Percentiles rank a stretch among this genome's conserved stretches.
Evolutionary conservation across 1,140 invertebrate genomes (phyloP).

Genomic region (Archegozetes longisetosus): DNA sequence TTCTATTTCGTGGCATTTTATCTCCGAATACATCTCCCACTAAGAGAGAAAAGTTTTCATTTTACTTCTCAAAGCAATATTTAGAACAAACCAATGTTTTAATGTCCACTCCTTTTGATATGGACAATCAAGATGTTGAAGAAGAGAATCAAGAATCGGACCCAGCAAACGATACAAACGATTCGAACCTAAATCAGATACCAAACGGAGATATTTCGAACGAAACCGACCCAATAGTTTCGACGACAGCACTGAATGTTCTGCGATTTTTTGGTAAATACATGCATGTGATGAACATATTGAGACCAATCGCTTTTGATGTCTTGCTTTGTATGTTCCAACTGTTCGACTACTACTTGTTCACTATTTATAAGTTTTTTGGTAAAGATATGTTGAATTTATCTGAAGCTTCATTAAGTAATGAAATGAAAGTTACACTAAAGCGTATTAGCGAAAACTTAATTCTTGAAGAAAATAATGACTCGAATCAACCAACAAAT

Average conservation of each 20-base stretch:
- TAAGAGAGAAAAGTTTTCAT: neutral
- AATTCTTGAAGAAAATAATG: neutral
- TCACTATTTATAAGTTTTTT: conserved; percentile 63
- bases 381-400: conserved; percentile 41
- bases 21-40: neutral
- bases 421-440: neutral
- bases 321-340: conserved; percentile 80
- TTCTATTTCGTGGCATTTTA: neutral
- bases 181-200: neutral
- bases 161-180: neutral
- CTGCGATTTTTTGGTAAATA: conserved; percentile 71
- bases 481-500: neutral
- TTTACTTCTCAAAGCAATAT: neutral
- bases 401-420: conserved; percentile 13
- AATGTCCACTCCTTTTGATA: neutral
- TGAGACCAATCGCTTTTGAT: conserved; percentile 78
- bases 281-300: conserved; percentile 77
- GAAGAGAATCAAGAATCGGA: neutral
- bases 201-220: neutral
- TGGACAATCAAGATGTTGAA: conserved; percentile 5
- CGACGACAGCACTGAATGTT: conserved; percentile 85
- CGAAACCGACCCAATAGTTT: conserved; percentile 41
- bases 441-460: neutral
- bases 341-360: conserved; percentile 76
- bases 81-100: neutral